Evolutionary conservation across 2,797 vertebrate genomes (phyloP), one percentile per base, ranked within the genome.

Genomic region (Dendrocincla fuliginosa): DNA sequence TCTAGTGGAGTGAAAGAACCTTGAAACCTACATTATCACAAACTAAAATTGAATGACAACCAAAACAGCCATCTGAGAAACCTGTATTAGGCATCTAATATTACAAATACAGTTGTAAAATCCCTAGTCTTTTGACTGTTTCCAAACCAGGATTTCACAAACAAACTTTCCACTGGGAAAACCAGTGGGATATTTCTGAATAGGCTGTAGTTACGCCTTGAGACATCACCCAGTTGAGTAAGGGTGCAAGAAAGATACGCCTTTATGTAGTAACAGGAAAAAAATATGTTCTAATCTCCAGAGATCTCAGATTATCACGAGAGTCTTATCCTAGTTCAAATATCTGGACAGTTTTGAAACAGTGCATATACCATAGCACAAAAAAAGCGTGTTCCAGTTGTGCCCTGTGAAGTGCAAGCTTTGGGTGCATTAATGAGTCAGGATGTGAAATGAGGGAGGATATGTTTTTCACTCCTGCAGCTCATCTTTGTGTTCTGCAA

Each of bases 111-210:
- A 55, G 69, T 79, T 84, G 90, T 33, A 82, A 89, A 93, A 89
- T 23, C 33, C 56, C 15, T 49, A 70, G 64, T 33, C 64, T 75
- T 64, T 74, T 63, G 53, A 70, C 47, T 70, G 11, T 83, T 93
- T 89, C 68, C 82, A 93, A 93, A 77, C 22, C 30, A 64, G 37
- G 37, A 74, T 87, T 95, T 87, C 96, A 80, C 37, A 94, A 90
- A 57, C 0, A 3, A 92, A 44, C 65, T 23, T 84, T 30, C 39
- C 44, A 39, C 41, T 70, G 56, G 52, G 50, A 89, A 92, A 76
- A 86, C 65, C 67, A 55, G 52, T 33, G 37, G 28, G 75, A 78
- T 77, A 52, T 57, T 93, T 91, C 56, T 80, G 80, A 35, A 64
- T 19, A 71, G 16, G 50, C 57, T 75, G 85, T 46, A 87, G 53